Percentiles rank a stretch among this genome's conserved stretches.
These are phyloP conservation scores for Oxygymnocypris stewartii DNA, from an alignment of 2,113 vertebrate species.

Conservation along the genomic window DNA sequence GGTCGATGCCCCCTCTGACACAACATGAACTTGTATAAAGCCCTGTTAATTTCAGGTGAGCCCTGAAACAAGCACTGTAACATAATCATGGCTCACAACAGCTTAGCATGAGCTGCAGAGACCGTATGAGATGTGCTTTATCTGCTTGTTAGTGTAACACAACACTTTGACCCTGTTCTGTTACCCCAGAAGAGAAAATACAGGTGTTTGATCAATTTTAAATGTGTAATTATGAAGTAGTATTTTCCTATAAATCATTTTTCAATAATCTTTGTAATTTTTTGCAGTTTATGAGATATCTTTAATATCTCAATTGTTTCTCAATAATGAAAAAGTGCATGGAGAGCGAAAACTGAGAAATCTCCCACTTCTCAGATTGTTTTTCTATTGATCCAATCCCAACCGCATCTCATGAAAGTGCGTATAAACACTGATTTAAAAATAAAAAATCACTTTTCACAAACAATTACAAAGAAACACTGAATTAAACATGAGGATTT, in stretches of 20 bases:
- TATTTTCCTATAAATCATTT: too few relatives aligned
- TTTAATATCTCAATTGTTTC: background rate
- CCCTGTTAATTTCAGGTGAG: constrained; percentile 48
- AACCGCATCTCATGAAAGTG: too few relatives aligned
- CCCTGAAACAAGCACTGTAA: constrained; percentile 12
- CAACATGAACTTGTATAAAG: constrained; percentile 50
- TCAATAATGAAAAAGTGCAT: too few relatives aligned
- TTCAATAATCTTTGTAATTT: too few relatives aligned
- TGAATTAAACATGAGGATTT: too few relatives aligned
- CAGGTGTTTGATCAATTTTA: background rate
- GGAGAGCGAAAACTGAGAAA: too few relatives aligned
- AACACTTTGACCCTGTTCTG: background rate
- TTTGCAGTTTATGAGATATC: background rate
- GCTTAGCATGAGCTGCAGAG: constrained; percentile 22
- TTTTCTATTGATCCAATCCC: too few relatives aligned
- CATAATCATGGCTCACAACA: constrained; percentile 35
- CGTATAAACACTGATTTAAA: too few relatives aligned
- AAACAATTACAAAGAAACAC: too few relatives aligned
- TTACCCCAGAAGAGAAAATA: background rate
- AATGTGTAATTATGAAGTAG: too few relatives aligned
- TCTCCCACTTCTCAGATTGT: too few relatives aligned
- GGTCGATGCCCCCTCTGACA: constrained; percentile 52
- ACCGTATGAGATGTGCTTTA: constrained; percentile 21
- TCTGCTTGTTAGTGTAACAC: background rate
- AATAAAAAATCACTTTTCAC: too few relatives aligned